Conservation (phyloP, 2,888 invertebrate genomes). For the Unio delphinus region DNA sequence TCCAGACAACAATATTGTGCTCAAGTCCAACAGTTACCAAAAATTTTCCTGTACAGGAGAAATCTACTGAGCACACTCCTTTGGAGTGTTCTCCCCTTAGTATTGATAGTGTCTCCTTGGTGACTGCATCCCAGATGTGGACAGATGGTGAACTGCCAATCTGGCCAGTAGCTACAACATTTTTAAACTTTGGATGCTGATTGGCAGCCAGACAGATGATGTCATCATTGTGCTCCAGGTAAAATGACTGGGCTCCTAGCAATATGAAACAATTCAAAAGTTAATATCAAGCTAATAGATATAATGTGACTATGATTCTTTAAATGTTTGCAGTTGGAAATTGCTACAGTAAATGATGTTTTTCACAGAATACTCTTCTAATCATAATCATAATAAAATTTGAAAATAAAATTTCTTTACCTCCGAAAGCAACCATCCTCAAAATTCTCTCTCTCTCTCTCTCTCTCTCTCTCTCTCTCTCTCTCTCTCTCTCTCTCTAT, state of each 20-base stretch:
- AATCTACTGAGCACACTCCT: constrained; percentile 70
- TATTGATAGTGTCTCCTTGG: constrained; percentile 67
- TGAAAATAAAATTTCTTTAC: no score
- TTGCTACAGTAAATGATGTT: no score
- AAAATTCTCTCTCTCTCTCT: no score
- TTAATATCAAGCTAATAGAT: background rate
- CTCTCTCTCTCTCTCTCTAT: no score
- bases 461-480: no score
- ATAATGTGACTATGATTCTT: no score
- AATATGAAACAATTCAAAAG: constrained; percentile 10
- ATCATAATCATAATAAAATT: no score
- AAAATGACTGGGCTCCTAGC: constrained; percentile 70
- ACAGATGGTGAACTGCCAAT: constrained; percentile 68
- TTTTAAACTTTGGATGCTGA: constrained; percentile 68
- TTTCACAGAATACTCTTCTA: no score
- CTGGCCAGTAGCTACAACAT: constrained; percentile 70
- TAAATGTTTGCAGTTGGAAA: no score
- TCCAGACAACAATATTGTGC: constrained; percentile 68
- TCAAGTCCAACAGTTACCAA: constrained; percentile 68
- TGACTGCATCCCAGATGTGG: constrained; percentile 68
- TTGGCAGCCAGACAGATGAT: constrained; percentile 70
- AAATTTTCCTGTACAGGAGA: constrained; percentile 70
- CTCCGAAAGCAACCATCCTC: no score
- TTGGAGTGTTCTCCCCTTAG: constrained; percentile 62
- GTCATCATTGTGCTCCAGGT: constrained; percentile 71